Evolutionary conservation across 2,888 invertebrate species (phyloP).

Genomic region (Nyleta sp.): DNA sequence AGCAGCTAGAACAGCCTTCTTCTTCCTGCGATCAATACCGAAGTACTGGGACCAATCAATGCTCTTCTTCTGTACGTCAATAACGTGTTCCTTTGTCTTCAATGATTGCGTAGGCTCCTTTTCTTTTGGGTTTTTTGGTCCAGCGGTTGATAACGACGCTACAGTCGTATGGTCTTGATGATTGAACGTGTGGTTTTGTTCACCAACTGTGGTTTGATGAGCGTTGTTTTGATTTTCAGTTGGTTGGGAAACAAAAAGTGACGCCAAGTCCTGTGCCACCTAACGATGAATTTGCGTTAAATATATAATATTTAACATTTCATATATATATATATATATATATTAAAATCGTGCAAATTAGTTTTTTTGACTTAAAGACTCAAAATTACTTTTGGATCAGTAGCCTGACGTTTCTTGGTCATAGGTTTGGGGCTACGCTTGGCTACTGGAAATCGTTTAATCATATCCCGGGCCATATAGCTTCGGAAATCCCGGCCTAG

Average conservation of each 20-base stretch:
- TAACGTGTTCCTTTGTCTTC: conserved; percentile 81
- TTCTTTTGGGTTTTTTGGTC: conserved; percentile 72
- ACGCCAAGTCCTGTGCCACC: conserved; percentile 80
- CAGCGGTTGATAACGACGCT: conserved; percentile 32
- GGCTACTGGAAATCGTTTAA: conserved; percentile 76
- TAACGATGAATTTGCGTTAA: conserved; percentile 37
- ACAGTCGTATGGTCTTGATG: conserved; percentile 59
- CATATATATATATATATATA: too few species aligned
- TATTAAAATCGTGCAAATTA: too few species aligned
- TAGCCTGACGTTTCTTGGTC: conserved; percentile 71
- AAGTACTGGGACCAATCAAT: conserved; percentile 95
- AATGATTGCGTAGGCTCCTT: conserved; percentile 35
- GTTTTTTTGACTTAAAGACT: not conserved
- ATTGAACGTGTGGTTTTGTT: conserved; percentile 57
- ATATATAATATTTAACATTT: too few species aligned
- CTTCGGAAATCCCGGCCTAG: conserved; percentile 71
- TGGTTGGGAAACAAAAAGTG: conserved; percentile 88
- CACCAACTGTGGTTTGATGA: conserved; percentile 40
- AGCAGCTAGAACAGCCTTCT: conserved; percentile 84
- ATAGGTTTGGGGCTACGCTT: conserved; percentile 77
- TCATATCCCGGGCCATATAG: conserved; percentile 67
- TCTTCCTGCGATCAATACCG: conserved; percentile 91
- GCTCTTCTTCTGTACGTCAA: conserved; percentile 89
- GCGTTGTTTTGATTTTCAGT: conserved; percentile 82
- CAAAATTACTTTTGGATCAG: conserved; percentile 77